Evolutionary conservation across 2,797 vertebrate genomes (phyloP), one percentile per base, ranked within the genome.

Genomic region (Lacerta bilineata): DNA sequence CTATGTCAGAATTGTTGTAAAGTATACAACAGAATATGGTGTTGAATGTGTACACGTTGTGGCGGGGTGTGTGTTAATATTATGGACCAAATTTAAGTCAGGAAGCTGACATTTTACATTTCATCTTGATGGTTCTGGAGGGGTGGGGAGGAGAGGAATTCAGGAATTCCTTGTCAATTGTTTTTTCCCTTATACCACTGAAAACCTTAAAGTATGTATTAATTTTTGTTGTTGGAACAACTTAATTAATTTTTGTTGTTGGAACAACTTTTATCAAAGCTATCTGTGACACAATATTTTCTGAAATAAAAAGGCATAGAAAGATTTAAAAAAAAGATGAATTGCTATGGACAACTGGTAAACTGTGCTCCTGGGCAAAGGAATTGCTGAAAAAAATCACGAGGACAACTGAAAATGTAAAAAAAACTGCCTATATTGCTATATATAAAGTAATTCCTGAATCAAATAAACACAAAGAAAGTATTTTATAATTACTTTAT

Each of bases 251-350:
- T 92, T 94, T 95, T 93, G 43, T 95, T 41, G 5, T 95, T 83
- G 36, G 50, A 91, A 87, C 94, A 93, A 94, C 96, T 95, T 97
- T 97, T 97, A 95, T 95, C 95, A 95, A 89, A 93, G 91, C 95
- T 93, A 95, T 94, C 94, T 93, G 90, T 96, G 88, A 88, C 93
- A 94, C 93, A 94, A 93, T 97, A 97, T 97, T 97, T 97, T 97
- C 96, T 96, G 94, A 96, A 96, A 96, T 96, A 97, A 97, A 97
- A 97, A 96, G 91, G 94, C 95, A 92, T 96, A 95, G 96, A 95
- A 95, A 96, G 94, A 93, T 95, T 33, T 33, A 1, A 33, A 33
- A 33, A 33, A 33, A 33, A n/a, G n/a, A n/a, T 33, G 33, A 55
- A 55, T 27, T 39, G 46, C 46, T 75, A 2, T 17, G 33, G 9